Conservation (phyloP, 2,797 vertebrate genomes). For the Cheirogaleus major region DNA sequence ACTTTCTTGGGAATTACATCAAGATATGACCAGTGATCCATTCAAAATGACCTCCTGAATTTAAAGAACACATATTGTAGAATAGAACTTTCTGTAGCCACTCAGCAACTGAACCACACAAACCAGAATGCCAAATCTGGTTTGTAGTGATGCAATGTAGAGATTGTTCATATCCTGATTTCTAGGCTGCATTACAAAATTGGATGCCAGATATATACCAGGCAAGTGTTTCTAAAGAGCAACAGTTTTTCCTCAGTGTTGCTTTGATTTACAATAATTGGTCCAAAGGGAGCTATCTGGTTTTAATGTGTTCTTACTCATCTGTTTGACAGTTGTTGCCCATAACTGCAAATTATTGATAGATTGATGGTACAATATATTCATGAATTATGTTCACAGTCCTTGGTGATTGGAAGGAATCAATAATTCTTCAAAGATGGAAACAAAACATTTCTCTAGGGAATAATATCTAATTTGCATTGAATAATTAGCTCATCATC, state of each 20-base stretch:
- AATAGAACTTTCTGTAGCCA: background rate
- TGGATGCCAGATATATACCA: slow-evolving; percentile 21
- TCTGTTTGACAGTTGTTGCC: slow-evolving; percentile 46
- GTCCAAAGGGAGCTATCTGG: slow-evolving; percentile 49
- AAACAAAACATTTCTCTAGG: slow-evolving; percentile 50
- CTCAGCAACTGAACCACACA: background rate
- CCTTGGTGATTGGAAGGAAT: slow-evolving; percentile 62
- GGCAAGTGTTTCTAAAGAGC: slow-evolving; percentile 49
- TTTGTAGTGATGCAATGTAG: no score
- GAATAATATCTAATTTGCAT: slow-evolving; percentile 70
- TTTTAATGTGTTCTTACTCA: slow-evolving; percentile 47
- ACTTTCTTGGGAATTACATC: background rate
- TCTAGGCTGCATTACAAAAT: background rate
- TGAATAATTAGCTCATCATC: slow-evolving; percentile 65
- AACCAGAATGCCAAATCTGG: background rate
- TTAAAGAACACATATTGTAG: background rate
- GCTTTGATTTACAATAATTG: slow-evolving; percentile 54
- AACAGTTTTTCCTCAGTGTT: slow-evolving; percentile 18
- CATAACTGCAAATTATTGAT: slow-evolving; percentile 63
- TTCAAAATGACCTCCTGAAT: slow-evolving; percentile 20
- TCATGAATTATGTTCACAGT: slow-evolving; percentile 63
- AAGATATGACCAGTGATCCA: background rate
- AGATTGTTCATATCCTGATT: background rate
- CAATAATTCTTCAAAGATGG: slow-evolving; percentile 58
- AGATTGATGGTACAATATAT: slow-evolving; percentile 68